Base-by-base conservation (phyloP, 2,113 vertebrate genomes). In the Serilophus lunatus region DNA sequence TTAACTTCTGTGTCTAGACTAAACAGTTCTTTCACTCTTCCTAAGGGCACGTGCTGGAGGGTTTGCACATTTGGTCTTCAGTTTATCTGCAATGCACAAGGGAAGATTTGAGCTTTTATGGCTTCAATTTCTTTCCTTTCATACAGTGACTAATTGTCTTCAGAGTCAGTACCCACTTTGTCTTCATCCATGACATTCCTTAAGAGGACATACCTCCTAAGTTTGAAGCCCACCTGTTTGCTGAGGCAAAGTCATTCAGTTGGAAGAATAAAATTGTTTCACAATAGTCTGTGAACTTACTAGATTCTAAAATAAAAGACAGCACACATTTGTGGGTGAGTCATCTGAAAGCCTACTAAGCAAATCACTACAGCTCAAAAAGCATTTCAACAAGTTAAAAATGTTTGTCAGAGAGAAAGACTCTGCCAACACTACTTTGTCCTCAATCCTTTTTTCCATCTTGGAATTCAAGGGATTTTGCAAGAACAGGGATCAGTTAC, bases 1-100 rank as follows among this genome's bases (percentile, higher is more conserved):
- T 95, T 96, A 96, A 93, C 93, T 93, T 78, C 92, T 79, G 82
- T 45, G 72, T 78, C 90, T 68, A 97, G 93, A 96, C 95, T 96
- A 96, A 96, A 97, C 93, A 95, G 65, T 61, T 53, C 81, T 72
- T 87, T 65, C 86, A 35, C 40, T 91, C 72, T 22, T 87, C 83
- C 81, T 65, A n/a, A 56, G 74, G 76, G 51, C 85, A 86, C 5
- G 0, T 76, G 76, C 72, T 81, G 12, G 9, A 70, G 42, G 65
- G 61, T 88, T 90, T 76, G 80, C 72, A 96, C 82, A 53, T 92
- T 95, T 61, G 85, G 65, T 87, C 53, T 84, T 85, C 77, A 60
- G 85, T 92, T 92, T 84, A 92, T 96, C 69, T 95, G 44, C 6
- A 92, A 84, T 13, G 75, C 0, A 0, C 65, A 86, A 69, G 51